phyloP scores from a whole-genome alignment of 2,113 vertebrate species.

The Corythaixoides concolor region DNA sequence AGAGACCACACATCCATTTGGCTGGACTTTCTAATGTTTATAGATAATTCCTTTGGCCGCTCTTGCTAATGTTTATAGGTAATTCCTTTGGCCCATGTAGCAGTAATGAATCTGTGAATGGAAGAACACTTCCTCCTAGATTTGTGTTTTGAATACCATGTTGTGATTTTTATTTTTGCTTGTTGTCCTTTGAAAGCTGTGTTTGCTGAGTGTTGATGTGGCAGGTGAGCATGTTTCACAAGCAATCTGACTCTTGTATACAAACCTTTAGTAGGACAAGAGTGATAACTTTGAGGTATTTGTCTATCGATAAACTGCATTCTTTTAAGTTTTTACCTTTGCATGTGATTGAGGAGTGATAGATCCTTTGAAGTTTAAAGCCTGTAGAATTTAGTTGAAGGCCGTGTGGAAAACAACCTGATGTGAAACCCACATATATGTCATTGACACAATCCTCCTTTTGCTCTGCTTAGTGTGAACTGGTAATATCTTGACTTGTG shows the following conservation, averaged over 20 bases:
- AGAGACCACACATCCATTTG: not conserved
- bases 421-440: rapidly evolving
- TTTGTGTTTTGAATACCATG: not conserved
- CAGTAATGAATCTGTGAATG: not conserved
- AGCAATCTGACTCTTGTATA: not conserved
- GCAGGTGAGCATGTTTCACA: not conserved
- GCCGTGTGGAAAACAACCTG: not conserved
- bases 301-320: not conserved
- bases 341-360: not conserved
- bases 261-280: not conserved
- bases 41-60: not conserved
- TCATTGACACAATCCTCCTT: not conserved
- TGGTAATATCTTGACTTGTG: not conserved
- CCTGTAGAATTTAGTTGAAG: not conserved
- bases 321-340: not conserved
- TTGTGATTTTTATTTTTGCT: not conserved
- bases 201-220: not conserved
- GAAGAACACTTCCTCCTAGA: not conserved
- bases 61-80: not conserved
- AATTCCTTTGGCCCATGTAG: not conserved
- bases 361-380: not conserved
- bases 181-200: not conserved
- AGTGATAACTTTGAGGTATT: not conserved
- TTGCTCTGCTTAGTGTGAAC: not conserved
- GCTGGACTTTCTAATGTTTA: not conserved